Base-by-base conservation (phyloP, 2,888 invertebrate genomes). In the Deroplatys truncata region DNA sequence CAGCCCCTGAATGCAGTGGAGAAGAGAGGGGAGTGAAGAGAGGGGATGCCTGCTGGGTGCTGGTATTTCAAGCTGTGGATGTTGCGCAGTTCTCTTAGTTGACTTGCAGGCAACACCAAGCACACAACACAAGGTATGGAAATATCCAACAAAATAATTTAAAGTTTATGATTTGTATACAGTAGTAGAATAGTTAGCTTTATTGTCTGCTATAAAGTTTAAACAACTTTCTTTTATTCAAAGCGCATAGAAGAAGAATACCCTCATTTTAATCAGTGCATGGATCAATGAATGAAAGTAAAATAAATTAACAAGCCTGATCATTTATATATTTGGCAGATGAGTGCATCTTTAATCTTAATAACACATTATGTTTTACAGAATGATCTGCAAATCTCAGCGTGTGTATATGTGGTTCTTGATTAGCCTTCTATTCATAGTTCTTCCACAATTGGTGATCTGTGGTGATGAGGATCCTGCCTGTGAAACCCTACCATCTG, bases 401-500 rank as follows among this genome's bases (percentile, higher is more conserved):
- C 56, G 9, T 72, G 4, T 72, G 7, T 72, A 72, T 20, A 2
- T 72, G 56, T 72, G 56, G 85, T 82, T 83, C 43, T 31, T 83
- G 35, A 31, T 83, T 25, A 16, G 35, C n/a, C 5, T 87, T 7
- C 13, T 87, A n/a, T 25, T 87, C n/a, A 25, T 87, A 82, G n/a
- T 43, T 83, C 35, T 87, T 8, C 87, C 87, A n/a, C 43, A 82
- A 7, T 5, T 35, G 9, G 87, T 87, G 10, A 86, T 25, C n/a
- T 88, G 88, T 25, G 85, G 88, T 25, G 85, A 89, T 88, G 93
- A 93, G 3, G 97, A 97, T 92, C 97, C 97, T 93, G 96, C 96
- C 91, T 98, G 98, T 93, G 98, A 98, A 93, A 98, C 98, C 4
- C 93, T 98, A 90, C 96, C 97, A 88, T 97, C 97, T 15, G 97